Base-by-base conservation (phyloP, 2,888 invertebrate species). In the Podotricha telesiphe region DNA sequence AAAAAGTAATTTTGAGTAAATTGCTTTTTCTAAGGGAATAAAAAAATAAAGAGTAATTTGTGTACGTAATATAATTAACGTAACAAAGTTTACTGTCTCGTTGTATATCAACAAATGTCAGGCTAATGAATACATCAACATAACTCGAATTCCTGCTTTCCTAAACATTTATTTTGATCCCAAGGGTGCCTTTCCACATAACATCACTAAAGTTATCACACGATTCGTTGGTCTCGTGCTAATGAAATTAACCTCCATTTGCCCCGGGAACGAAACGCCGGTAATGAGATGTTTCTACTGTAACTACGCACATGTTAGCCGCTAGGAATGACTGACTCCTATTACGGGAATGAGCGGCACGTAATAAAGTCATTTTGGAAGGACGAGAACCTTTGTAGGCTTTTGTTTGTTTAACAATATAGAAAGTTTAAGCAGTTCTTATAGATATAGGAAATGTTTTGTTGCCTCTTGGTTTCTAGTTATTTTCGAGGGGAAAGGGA, bases 191-290 rank as follows among this genome's bases (percentile, higher is more conserved):
- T 81, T 85, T 84, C 80, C 85, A 83, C 85, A 88, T 86, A 88
- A 86, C 90, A 86, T 85, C 85, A 85, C 86, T 89, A 89, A 91
- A 91, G 88, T 91, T 91, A 91, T 91, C 91, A 91, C 91, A 91
- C 90, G 91, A 90, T 90, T 91, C 92, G 92, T 90, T 91, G 91
- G 84, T 87, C 80, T 79, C 86, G 82, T 82, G 81, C 88, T 93
- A 93, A 93, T 93, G 91, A 92, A 93, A 92, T 91, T 91, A 93
- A 91, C 89, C 88, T 86, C 85, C 84, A 86, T 87, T 88, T 82
- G 80, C 83, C 79, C 82, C 81, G 83, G 81, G 85, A 87, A 86
- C 83, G 82, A 85, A 86, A 85, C 81, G 83, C 75, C 82, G 80
- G 87, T 89, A 90, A 89, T 89, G 89, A 89, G 87, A 88, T 78